These are phyloP conservation scores for Hemibagrus guttatus DNA, from an alignment of 2,797 vertebrate genomes.

Conservation along the genomic window DNA sequence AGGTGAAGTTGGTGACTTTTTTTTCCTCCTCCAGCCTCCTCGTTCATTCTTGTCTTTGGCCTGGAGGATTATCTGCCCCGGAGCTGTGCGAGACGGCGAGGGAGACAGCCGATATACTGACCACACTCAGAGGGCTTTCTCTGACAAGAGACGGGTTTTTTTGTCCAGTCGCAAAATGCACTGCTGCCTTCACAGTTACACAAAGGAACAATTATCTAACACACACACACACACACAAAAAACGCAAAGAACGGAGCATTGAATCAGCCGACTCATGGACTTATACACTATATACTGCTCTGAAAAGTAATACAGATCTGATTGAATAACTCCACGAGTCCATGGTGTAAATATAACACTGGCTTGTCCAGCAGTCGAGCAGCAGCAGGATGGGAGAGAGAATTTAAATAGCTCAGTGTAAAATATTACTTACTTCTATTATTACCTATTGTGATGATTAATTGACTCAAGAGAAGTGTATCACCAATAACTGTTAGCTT, in stretches of 20 bases:
- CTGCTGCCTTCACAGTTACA: slow-evolving; percentile 28
- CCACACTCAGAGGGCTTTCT: slow-evolving; percentile 40
- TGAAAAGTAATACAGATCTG: background rate
- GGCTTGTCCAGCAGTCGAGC: background rate
- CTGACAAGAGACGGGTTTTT: slow-evolving; percentile 26
- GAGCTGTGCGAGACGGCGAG: slow-evolving; percentile 43
- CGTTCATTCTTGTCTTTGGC: slow-evolving; percentile 40
- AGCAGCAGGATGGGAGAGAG: no score
- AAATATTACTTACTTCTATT: background rate
- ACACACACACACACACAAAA: background rate
- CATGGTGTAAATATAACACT: background rate
- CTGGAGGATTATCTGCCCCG: slow-evolving; percentile 51
- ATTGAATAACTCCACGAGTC: background rate
- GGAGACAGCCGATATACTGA: slow-evolving; percentile 48
- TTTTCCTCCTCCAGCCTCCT: background rate
- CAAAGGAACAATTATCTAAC: slow-evolving; percentile 36
- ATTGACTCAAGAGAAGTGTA: no score
- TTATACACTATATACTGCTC: background rate
- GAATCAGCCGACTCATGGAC: background rate
- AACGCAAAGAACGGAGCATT: background rate
- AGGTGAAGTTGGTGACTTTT: slow-evolving; percentile 59
- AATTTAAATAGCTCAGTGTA: background rate
- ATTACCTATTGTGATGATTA: background rate
- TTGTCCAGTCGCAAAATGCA: slow-evolving; percentile 35
- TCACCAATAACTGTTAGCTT: no score